A percentile compares a stretch with the other conserved stretches of the same genome.
These are phyloP conservation scores for Caiman crocodilus DNA, from an alignment of 2,797 vertebrate species.

Conservation along the genomic window DNA sequence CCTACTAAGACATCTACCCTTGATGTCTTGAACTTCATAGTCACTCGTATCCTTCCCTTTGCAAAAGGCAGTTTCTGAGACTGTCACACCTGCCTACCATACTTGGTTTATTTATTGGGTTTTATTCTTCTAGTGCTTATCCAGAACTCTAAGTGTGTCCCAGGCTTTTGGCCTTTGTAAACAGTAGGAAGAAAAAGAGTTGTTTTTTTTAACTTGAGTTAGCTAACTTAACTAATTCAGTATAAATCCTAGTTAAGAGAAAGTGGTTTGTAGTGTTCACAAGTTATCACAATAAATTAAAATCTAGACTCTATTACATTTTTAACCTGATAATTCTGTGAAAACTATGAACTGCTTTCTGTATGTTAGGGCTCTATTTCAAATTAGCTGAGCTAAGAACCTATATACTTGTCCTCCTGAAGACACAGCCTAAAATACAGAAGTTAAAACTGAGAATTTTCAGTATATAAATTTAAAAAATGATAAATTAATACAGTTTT, in stretches of 20 bases:
- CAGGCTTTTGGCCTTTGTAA: not conserved
- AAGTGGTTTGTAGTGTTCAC: not conserved
- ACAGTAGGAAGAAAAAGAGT: not conserved
- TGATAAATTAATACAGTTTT: constrained; percentile 27
- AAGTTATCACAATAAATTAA: not conserved
- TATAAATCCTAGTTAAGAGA: not conserved
- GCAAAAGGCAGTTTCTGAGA: not conserved
- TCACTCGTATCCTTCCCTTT: not conserved
- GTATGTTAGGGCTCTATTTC: not conserved
- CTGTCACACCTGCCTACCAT: not conserved
- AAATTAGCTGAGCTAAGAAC: not conserved
- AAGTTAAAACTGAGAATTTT: not conserved
- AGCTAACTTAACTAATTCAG: not conserved
- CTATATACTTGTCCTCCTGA: rapidly evolving
- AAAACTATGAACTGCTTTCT: not conserved
- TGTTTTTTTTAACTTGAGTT: not conserved
- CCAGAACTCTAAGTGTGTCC: not conserved
- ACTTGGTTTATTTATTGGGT: not conserved
- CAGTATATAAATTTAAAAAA: not conserved
- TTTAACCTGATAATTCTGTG: not conserved
- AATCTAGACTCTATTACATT: not conserved
- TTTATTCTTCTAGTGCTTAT: not conserved
- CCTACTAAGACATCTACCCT: not conserved
- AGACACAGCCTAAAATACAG: not conserved
- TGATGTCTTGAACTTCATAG: not conserved